phyloP scores from a whole-genome alignment of 2,888 invertebrate species.

The Drosophila affinis region DNA sequence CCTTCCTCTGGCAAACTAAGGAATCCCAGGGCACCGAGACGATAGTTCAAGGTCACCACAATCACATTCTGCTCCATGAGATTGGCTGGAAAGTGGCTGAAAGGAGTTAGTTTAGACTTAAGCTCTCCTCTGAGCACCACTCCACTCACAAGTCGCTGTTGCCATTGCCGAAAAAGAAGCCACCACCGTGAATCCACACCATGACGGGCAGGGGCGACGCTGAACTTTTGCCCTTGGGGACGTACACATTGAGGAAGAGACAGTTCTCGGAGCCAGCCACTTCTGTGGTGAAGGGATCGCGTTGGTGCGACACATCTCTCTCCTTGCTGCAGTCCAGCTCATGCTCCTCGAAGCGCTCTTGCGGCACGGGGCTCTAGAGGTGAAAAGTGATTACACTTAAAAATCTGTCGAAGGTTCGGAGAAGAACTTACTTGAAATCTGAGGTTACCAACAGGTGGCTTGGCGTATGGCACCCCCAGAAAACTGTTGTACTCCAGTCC shows the following conservation, averaged over 20 bases:
- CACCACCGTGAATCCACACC: constrained; percentile 83
- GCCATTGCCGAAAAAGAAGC: constrained; percentile 79
- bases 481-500: constrained; percentile 84
- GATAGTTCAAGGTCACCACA: constrained; percentile 82
- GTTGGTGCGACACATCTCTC: constrained; percentile 76
- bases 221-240: constrained; percentile 63
- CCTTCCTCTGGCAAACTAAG: constrained; percentile 80
- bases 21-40: constrained; percentile 82
- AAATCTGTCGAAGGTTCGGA: neutral
- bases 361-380: constrained; percentile 78
- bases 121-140: accelerated
- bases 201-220: constrained; percentile 77
- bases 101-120: neutral
- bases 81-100: constrained; percentile 80
- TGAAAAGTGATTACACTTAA: too few relatives aligned
- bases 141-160: constrained; percentile 78
- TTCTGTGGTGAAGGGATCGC: constrained; percentile 65
- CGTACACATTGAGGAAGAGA: constrained; percentile 81
- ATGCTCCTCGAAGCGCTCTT: constrained; percentile 70
- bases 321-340: constrained; percentile 81
- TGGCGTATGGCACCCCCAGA: constrained; percentile 86
- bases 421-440: constrained; percentile 80
- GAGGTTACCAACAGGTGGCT: constrained; percentile 85
- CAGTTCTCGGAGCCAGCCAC: constrained; percentile 82
- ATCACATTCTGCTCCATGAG: constrained; percentile 81